Base-by-base conservation (phyloP, 2,113 vertebrate species). In the Camarhynchus parvulus region DNA sequence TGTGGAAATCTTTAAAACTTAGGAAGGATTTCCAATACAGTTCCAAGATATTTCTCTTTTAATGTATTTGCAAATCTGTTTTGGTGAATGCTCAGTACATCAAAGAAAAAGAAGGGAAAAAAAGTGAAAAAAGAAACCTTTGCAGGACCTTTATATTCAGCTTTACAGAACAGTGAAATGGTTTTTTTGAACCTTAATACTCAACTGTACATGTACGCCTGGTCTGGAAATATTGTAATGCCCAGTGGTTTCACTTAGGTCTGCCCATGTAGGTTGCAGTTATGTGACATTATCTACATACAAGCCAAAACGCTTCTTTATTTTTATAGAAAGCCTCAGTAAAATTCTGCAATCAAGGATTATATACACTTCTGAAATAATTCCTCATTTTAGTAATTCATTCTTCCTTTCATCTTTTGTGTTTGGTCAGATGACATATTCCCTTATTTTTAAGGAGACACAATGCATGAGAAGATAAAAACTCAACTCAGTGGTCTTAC, bases 1-100 rank as follows among this genome's bases (percentile, higher is more conserved):
- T 84, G 41, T 62, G 30, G 39, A 91, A 92, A 80, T 62, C 31
- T 76, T 73, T 55, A 63, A 90, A 93, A 90, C 5, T 35, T 93
- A 20, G 9, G 30, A 73, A 75, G 13, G 3, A 19, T 79, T 92
- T 81, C 47, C 80, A 55, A 23, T 16, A 8, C 2, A 3, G 5
- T 83, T 70, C 18, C 75, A 56, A 56, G 63, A 7, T n/a, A 13
- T 56, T 88, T 94, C 1, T 70, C 13, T 44, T 91, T 67, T 35
- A 61, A 55, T 24, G 27, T 47, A 53, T 80, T 73, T 76, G 46
- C 28, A 80, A 37, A 31, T 69, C 16, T 61, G 28, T 67, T 87
- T 70, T 74, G 18, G 79, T 49, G 35, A 79, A 80, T 1, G 21
- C 4, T 21, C 10, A 24, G 6, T 67, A 41, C 21, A 61, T 47